These are phyloP conservation scores for Homalodisca vitripennis DNA, from an alignment of 1,140 invertebrate genomes.

Conservation along the genomic window DNA sequence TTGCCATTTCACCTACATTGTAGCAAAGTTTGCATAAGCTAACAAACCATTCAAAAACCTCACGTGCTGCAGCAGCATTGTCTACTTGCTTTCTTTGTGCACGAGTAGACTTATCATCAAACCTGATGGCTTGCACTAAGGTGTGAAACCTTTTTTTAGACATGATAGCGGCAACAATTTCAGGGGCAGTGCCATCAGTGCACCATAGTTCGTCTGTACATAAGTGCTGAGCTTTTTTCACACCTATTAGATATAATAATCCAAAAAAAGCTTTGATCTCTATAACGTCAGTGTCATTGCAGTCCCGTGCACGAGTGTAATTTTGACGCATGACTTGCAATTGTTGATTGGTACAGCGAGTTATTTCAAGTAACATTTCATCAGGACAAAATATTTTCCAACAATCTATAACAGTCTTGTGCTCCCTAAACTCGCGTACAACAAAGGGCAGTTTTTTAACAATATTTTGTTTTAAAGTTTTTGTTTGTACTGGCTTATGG, in stretches of 20 bases:
- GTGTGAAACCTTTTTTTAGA: constrained; percentile 5
- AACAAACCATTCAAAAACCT: constrained; percentile 40
- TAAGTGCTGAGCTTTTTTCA: constrained; percentile 35
- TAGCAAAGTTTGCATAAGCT: constrained; percentile 39
- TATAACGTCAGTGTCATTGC: background rate
- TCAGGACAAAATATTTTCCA: too few species aligned
- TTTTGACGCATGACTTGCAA: too few species aligned
- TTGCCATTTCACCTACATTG: constrained; percentile 32
- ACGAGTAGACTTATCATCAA: constrained; percentile 43
- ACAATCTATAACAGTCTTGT: too few species aligned
- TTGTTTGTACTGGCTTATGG: too few species aligned
- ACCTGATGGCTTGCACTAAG: constrained; percentile 35
- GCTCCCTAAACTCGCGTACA: too few species aligned
- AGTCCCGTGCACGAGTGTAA: background rate
- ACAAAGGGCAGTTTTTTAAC: too few species aligned
- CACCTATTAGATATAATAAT: constrained; percentile 39
- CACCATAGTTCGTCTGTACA: constrained; percentile 44
- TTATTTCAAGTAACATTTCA: too few species aligned
- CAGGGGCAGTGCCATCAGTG: constrained; percentile 37
- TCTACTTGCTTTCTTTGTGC: constrained; percentile 41
- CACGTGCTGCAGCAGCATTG: constrained; percentile 44
- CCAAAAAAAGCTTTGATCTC: constrained; percentile 39
- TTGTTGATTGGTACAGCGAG: too few species aligned
- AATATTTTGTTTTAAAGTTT: too few species aligned
- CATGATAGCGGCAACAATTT: constrained; percentile 13